These are phyloP conservation scores for Andrena bicolor DNA, from an alignment of 2,888 invertebrate genomes.

Conservation along the genomic window DNA sequence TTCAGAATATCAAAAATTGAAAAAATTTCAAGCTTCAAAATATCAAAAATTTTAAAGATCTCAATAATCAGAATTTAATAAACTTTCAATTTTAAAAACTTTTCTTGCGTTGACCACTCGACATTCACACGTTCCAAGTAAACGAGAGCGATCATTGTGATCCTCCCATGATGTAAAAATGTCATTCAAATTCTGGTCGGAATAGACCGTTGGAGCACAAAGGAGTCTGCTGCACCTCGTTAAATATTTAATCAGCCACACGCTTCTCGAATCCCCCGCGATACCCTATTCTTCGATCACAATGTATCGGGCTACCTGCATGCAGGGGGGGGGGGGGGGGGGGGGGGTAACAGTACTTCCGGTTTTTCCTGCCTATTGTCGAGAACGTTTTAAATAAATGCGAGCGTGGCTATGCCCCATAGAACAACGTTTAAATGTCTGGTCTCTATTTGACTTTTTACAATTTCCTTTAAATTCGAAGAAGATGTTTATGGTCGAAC, in stretches of 20 bases:
- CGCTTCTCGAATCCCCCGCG: constrained; percentile 7
- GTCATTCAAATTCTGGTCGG: constrained; percentile 2
- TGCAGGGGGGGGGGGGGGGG: neutral
- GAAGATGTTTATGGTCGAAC: neutral
- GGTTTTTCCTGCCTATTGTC: constrained; percentile 6
- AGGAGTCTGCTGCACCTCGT: constrained; percentile 25
- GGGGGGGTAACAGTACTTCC: constrained; percentile 5
- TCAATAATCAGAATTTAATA: no score
- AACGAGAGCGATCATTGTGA: neutral
- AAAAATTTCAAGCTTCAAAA: no score
- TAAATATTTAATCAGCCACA: constrained; percentile 34
- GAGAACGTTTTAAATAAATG: constrained; percentile 10
- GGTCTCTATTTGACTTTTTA: neutral
- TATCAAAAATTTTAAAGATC: no score
- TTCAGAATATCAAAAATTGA: no score
- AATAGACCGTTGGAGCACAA: constrained; percentile 1
- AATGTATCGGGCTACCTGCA: constrained; percentile 30
- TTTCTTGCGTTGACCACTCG: no score
- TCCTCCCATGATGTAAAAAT: neutral
- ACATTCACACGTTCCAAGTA: neutral
- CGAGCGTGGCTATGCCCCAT: neutral
- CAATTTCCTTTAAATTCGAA: neutral
- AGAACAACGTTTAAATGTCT: neutral
- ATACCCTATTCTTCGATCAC: constrained; percentile 21
- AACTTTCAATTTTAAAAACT: no score